Evolutionary conservation across 2,113 vertebrate species (phyloP), one percentile per base, ranked within the genome.

Genomic region (Phyllopteryx taeniolatus): DNA sequence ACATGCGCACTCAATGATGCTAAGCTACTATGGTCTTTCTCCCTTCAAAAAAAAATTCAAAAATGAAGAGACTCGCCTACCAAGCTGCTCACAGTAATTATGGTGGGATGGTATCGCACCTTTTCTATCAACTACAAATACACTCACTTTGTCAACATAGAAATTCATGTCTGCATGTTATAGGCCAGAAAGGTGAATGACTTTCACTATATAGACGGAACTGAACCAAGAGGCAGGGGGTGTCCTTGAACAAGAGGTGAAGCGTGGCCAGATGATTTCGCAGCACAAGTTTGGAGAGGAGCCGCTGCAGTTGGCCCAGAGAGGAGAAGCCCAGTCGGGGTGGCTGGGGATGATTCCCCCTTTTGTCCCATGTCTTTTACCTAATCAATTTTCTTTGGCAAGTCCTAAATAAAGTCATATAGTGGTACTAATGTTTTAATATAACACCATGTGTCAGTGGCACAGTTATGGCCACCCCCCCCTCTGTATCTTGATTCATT

Each of bases 391-490:
- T 90, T 87, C 81, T 84, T 85, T 91, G 92, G 92, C 91, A 88
- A 84, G 77, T 82, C 70, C 80, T 91, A 90, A 92, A 92, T 92
- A 87, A 93, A 92, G 89, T 90, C 91, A 93, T 88, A 90, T 80
- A 92, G 90, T 91, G 92, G 92, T 91, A 91, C 86, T 93, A 92
- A 93, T 93, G 87, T 91, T 91, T 91, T 89, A 90, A 92, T 91
- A 90, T 85, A 92, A 75, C 80, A 46, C 91, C 92, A 91, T 90
- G 89, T 92, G 89, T 92, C 83, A 78, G 84, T 75, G 79, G 81
- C 86, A 89, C 84, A 79, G 84, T 78, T 77, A 79, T 70, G 72
- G 79, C 73, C 27, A 27, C 27, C 63, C 67, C 70, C 70, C 86
- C 86, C 78, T 84, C 79, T 79, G 78, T 44, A 80, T 75, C 71